A percentile compares a stretch with the other conserved stretches of the same genome.
phyloP scores from a whole-genome alignment of 1,140 invertebrate genomes.

The Medauroidea extradentata region DNA sequence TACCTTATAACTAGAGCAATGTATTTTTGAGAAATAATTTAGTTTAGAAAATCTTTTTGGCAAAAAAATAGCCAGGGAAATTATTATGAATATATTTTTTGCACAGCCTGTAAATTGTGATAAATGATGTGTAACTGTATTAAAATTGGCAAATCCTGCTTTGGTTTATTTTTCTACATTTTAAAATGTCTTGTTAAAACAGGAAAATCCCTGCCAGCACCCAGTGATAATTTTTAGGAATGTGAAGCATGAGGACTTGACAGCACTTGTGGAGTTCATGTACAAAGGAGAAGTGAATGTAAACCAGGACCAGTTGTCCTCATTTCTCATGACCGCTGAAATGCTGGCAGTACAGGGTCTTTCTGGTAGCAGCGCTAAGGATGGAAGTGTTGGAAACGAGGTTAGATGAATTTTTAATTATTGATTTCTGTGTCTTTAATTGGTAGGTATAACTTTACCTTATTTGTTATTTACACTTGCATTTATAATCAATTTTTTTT shows the following conservation, averaged over 20 bases:
- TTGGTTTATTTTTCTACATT: too few species aligned
- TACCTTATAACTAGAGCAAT: too few species aligned
- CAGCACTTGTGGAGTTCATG: constrained; percentile 79
- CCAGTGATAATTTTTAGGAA: constrained; percentile 83
- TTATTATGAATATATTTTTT: too few species aligned
- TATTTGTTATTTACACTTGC: not conserved
- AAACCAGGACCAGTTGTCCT: constrained; percentile 56
- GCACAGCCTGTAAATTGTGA: too few species aligned
- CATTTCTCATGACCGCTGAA: constrained; percentile 60
- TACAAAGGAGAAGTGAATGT: constrained; percentile 68
- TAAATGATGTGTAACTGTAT: too few species aligned
- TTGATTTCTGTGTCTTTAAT: not conserved
- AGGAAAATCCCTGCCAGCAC: constrained; percentile 79
- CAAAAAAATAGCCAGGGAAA: too few species aligned
- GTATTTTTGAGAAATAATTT: too few species aligned
- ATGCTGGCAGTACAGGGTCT: constrained; percentile 60
- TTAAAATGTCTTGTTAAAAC: constrained; percentile 26
- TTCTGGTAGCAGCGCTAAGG: constrained; percentile 48
- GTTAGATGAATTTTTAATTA: not conserved
- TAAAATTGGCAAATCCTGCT: too few species aligned
- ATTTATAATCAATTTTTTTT: not conserved
- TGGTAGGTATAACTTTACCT: not conserved
- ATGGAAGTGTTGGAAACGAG: constrained; percentile 21
- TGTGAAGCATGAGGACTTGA: constrained; percentile 74
- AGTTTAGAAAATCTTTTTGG: too few species aligned